phyloP scores from a whole-genome alignment of 92 coral and sea anemone species.

The Palythoa heliodiscus region DNA sequence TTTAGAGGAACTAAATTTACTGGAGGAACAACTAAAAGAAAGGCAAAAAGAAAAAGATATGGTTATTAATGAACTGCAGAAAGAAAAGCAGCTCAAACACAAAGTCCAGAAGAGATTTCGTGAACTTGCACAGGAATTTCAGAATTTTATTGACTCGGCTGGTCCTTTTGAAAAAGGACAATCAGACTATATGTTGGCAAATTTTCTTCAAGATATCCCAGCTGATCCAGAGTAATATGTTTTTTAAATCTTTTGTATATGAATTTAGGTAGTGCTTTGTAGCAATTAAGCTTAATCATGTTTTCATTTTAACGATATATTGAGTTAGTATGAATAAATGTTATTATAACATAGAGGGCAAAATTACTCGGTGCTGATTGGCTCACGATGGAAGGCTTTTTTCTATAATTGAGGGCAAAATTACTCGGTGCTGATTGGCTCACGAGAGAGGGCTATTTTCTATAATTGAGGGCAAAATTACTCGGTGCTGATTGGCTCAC shows the following conservation, averaged over 20 bases:
- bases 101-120: slow-evolving; percentile 71
- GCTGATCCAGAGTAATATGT: slow-evolving; percentile 35
- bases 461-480: too few relatives aligned
- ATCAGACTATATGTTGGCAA: slow-evolving; percentile 73
- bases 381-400: too few relatives aligned
- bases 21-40: slow-evolving; percentile 57
- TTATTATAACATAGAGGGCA: too few relatives aligned
- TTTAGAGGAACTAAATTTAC: slow-evolving; percentile 56
- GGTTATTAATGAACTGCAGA: slow-evolving; percentile 56
- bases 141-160: slow-evolving; percentile 85
- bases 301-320: background rate
- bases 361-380: too few relatives aligned
- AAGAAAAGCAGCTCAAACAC: slow-evolving; percentile 49
- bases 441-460: too few relatives aligned
- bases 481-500: too few relatives aligned
- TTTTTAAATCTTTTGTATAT: background rate
- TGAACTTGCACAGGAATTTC: slow-evolving; percentile 72
- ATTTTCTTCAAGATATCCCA: slow-evolving; percentile 55
- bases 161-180: slow-evolving; percentile 88
- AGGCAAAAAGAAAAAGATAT: slow-evolving; percentile 56
- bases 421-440: too few relatives aligned
- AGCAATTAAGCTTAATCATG: background rate
- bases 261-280: background rate
- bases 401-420: too few relatives aligned
- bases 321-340: background rate